A percentile compares a stretch with the other conserved stretches of the same genome.
phyloP scores from a whole-genome alignment of 2,113 vertebrate genomes.

The Xenopus tropicalis region DNA sequence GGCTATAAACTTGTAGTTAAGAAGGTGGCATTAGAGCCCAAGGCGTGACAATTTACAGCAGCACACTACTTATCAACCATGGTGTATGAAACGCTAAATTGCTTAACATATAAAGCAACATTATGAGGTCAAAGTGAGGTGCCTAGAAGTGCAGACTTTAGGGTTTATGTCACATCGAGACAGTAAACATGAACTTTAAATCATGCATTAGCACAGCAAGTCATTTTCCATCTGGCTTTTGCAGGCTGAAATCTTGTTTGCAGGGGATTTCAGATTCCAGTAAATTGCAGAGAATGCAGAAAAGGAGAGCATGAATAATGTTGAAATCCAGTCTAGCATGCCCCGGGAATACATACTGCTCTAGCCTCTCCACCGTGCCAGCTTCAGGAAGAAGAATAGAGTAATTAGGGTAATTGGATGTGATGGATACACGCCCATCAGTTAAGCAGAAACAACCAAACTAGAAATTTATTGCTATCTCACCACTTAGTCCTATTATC shows the following conservation, averaged over 20 bases:
- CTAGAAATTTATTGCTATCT: background rate
- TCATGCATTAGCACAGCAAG: slow-evolving; percentile 40
- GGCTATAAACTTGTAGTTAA: too few species aligned
- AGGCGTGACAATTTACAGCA: background rate
- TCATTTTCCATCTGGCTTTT: slow-evolving; percentile 32
- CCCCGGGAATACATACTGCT: slow-evolving; percentile 36
- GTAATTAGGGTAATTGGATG: slow-evolving; percentile 43
- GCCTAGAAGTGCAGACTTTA: slow-evolving; percentile 15
- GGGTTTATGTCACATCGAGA: slow-evolving; percentile 3
- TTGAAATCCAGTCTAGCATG: slow-evolving; percentile 32
- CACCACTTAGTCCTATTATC: background rate
- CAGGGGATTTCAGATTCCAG: slow-evolving; percentile 31
- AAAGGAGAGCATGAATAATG: slow-evolving; percentile 42
- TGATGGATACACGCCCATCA: slow-evolving; percentile 35
- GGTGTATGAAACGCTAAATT: slow-evolving; percentile 14
- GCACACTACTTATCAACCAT: background rate
- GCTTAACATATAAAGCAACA: slow-evolving; percentile 4
- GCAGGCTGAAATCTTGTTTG: slow-evolving; percentile 36
- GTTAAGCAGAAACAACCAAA: slow-evolving; percentile 6
- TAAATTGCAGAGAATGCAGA: slow-evolving; percentile 44
- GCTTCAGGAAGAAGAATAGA: slow-evolving; percentile 11
- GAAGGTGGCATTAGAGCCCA: too few species aligned
- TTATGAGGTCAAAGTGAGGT: slow-evolving; percentile 1
- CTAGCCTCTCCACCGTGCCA: slow-evolving; percentile 23
- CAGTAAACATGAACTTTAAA: slow-evolving; percentile 25